These are phyloP conservation scores for Teinopalpus imperialis DNA, from an alignment of 2,888 invertebrate genomes.

Conservation along the genomic window DNA sequence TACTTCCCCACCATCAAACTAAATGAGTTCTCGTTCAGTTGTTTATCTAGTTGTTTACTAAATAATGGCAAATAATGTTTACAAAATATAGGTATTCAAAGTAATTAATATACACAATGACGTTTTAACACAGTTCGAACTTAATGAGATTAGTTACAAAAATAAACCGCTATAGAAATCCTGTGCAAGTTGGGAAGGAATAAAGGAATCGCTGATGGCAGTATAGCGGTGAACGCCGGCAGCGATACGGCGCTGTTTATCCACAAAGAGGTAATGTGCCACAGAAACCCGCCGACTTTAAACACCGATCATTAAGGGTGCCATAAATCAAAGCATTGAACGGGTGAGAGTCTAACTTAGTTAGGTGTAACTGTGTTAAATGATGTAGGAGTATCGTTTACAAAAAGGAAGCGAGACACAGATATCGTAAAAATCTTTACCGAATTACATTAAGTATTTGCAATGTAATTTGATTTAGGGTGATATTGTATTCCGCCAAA, in stretches of 20 bases:
- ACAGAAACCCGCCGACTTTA: slow-evolving; percentile 18
- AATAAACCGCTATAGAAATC: background rate
- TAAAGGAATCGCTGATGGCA: slow-evolving; percentile 1
- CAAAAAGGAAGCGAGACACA: background rate
- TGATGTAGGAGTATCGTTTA: slow-evolving; percentile 11
- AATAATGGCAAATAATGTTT: no score
- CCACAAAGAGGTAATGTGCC: slow-evolving; percentile 24
- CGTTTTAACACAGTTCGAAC: no score
- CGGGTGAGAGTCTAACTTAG: slow-evolving; percentile 8
- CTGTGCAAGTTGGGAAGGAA: background rate
- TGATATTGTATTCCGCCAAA: no score
- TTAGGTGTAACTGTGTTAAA: slow-evolving; percentile 17
- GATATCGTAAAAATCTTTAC: slow-evolving; percentile 1
- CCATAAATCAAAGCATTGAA: slow-evolving; percentile 25
- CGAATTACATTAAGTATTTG: slow-evolving; percentile 4
- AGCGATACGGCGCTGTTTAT: slow-evolving; percentile 25
- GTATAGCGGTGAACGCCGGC: slow-evolving; percentile 10
- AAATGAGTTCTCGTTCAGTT: no score
- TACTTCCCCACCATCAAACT: no score
- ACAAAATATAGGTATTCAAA: no score
- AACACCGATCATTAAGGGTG: slow-evolving; percentile 24
- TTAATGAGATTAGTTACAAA: slow-evolving; percentile 5
- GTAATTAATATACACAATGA: no score
- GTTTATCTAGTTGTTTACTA: no score
- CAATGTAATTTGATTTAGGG: no score